phyloP scores from a whole-genome alignment of 2,113 vertebrate species.

The Isichthys henryi region DNA sequence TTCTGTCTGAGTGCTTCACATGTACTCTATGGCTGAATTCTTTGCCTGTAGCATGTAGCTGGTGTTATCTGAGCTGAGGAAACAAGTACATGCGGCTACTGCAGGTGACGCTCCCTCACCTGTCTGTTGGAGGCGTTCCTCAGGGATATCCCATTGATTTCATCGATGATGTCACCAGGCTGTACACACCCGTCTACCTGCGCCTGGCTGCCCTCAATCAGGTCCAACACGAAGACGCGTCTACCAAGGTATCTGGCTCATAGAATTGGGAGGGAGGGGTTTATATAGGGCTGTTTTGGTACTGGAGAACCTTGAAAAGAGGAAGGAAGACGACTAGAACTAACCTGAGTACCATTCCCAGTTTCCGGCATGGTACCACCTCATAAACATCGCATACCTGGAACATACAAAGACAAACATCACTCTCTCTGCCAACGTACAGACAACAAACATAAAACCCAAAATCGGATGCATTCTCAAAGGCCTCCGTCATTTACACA shows the following conservation, averaged over 20 bases:
- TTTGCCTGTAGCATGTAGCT: background rate
- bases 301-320: too few species aligned
- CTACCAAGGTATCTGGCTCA: conserved; percentile 58
- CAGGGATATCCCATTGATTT: conserved; percentile 67
- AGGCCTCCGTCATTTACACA: background rate
- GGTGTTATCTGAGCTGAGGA: background rate
- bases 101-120: conserved; percentile 31
- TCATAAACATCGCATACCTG: conserved; percentile 67
- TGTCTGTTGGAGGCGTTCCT: conserved; percentile 62
- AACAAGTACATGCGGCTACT: background rate
- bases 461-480: background rate
- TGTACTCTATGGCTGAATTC: background rate
- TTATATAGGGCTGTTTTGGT: background rate
- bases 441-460: background rate
- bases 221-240: conserved; percentile 62
- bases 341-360: conserved; percentile 66
- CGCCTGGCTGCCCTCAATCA: conserved; percentile 60
- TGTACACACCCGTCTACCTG: conserved; percentile 58
- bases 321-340: conserved; percentile 23
- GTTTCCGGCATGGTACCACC: conserved; percentile 58
- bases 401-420: conserved; percentile 34
- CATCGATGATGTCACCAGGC: conserved; percentile 67
- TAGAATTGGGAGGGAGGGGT: conserved; percentile 5
- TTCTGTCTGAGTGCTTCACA: background rate
- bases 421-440: background rate